Conservation (phyloP, 2,888 invertebrate genomes). For the Electrophaes corylata region DNA sequence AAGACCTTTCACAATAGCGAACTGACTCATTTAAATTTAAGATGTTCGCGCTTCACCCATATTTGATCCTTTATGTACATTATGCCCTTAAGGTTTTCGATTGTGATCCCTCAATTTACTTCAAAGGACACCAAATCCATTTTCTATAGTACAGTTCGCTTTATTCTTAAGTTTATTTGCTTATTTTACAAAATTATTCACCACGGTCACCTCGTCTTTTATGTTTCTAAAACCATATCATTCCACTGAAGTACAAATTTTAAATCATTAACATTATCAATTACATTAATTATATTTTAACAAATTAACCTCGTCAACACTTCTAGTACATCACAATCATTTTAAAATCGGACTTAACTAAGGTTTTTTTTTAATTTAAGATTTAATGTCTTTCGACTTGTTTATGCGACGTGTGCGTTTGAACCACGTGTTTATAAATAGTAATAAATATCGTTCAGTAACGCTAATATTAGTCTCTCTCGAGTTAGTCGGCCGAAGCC, state of each 20-base stretch:
- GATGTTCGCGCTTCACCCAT: conserved; percentile 53
- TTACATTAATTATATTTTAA: conserved; percentile 62
- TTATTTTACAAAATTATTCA: conserved; percentile 30
- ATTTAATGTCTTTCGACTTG: conserved; percentile 74
- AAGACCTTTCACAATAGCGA: conserved; percentile 37
- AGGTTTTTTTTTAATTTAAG: conserved; percentile 56
- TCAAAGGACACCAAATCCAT: conserved; percentile 60
- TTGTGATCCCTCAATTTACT: conserved; percentile 75
- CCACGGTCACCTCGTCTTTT: conserved; percentile 30
- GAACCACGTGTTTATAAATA: conserved; percentile 63
- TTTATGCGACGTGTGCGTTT: conserved; percentile 76
- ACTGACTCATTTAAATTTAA: conserved; percentile 45
- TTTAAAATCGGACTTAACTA: conserved; percentile 74
- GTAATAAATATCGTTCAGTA: conserved; percentile 32
- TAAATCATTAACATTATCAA: conserved; percentile 38
- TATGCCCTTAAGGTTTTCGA: conserved; percentile 58
- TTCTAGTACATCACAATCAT: conserved; percentile 81
- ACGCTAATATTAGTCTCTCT: conserved; percentile 75
- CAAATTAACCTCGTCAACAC: conserved; percentile 75
- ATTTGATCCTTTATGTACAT: conserved; percentile 72
- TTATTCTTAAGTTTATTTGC: conserved; percentile 26
- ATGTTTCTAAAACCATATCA: conserved; percentile 35
- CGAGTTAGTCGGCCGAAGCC: conserved; percentile 46
- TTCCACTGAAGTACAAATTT: conserved; percentile 36
- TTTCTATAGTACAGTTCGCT: conserved; percentile 39